These are phyloP conservation scores for Etheostoma spectabile DNA, from an alignment of 2,113 vertebrate genomes.

Conservation along the genomic window DNA sequence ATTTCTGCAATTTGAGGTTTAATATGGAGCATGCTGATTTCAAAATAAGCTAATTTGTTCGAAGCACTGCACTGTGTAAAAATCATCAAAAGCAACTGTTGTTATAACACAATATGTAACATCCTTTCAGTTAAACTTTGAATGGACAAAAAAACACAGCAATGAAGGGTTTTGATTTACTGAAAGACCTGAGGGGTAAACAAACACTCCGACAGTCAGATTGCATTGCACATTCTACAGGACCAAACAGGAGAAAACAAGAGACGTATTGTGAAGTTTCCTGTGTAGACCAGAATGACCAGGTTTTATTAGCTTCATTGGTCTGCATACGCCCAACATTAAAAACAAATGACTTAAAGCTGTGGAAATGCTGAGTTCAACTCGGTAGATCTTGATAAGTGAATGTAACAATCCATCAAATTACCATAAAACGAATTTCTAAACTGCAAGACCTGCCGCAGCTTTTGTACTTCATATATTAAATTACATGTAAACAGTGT, in stretches of 20 bases:
- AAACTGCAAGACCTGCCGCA: background rate
- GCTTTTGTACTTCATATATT: background rate
- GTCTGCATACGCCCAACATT: background rate
- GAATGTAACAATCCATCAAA: background rate
- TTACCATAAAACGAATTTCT: background rate
- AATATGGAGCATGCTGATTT: conserved; percentile 55
- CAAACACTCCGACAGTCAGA: background rate
- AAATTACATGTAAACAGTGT: background rate
- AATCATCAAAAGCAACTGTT: conserved; percentile 62
- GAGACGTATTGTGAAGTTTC: background rate
- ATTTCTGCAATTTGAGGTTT: conserved; percentile 18
- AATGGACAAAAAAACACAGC: conserved; percentile 11
- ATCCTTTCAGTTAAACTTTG: conserved; percentile 5
- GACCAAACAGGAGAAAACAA: conserved; percentile 6
- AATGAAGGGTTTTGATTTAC: conserved; percentile 22
- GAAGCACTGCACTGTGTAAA: conserved; percentile 35
- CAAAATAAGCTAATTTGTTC: conserved; percentile 51
- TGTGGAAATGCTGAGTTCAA: background rate
- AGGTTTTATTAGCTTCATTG: conserved; percentile 1
- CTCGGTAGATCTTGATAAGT: background rate
- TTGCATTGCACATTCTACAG: conserved; percentile 2
- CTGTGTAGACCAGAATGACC: background rate
- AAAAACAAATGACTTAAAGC: background rate
- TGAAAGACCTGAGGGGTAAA: conserved; percentile 10
- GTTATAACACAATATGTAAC: conserved; percentile 21